Conservation (phyloP, 2,113 vertebrate species). For the Limnothrissa miodon region DNA sequence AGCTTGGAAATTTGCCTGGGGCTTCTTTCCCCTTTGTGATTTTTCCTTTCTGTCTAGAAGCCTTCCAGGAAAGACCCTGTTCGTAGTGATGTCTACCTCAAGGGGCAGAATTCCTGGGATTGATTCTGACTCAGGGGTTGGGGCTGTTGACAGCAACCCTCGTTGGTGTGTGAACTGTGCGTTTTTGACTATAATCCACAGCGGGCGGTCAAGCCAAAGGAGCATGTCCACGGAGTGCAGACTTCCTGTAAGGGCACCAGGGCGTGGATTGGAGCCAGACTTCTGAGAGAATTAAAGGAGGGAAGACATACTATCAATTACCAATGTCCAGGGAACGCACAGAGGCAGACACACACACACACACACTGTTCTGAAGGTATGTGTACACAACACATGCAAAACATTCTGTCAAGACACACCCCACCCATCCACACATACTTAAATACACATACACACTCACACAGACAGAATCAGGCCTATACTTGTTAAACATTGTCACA, state of each 20-base stretch:
- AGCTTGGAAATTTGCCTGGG: background rate
- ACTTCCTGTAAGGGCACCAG: conserved; percentile 25
- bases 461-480: background rate
- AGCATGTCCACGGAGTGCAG: conserved; percentile 1
- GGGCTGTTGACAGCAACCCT: background rate
- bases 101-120: background rate
- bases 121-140: background rate
- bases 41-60: background rate
- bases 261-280: conserved; percentile 38
- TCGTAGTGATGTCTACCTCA: background rate
- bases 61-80: background rate
- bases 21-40: background rate
- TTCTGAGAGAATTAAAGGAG: conserved; percentile 44
- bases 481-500: background rate
- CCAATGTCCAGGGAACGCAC: background rate
- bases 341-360: background rate
- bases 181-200: background rate
- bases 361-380: background rate
- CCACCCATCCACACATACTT: conserved; percentile 24
- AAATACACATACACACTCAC: background rate
- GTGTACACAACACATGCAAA: background rate
- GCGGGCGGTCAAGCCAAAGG: background rate
- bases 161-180: background rate
- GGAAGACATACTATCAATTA: conserved; percentile 17
- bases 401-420: background rate